phyloP scores from a whole-genome alignment of 2,888 invertebrate species.

The Caenorhabditis sp. region DNA sequence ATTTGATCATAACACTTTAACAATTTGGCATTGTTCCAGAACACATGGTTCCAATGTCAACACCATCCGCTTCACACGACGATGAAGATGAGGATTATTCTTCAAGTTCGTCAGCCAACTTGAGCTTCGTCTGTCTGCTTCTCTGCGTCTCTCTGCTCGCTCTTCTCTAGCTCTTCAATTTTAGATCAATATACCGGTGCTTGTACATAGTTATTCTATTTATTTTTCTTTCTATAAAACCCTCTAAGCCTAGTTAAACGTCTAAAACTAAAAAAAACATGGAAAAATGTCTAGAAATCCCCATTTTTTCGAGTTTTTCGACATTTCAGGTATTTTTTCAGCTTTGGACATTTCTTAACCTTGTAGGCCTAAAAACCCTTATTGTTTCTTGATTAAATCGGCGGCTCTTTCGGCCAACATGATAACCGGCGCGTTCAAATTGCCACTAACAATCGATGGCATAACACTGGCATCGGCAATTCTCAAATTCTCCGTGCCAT shows the following conservation, averaged over 20 bases:
- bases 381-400: constrained; percentile 73
- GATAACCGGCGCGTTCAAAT: constrained; percentile 76
- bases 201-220: not conserved
- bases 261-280: too few relatives aligned
- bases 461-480: constrained; percentile 84
- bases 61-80: not conserved
- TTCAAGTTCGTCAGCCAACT: not conserved
- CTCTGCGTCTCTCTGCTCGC: too few relatives aligned
- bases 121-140: too few relatives aligned
- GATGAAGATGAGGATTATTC: constrained; percentile 2
- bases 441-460: constrained; percentile 81
- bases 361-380: too few relatives aligned
- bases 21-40: not conserved
- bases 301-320: too few relatives aligned
- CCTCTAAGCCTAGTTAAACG: too few relatives aligned
- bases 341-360: too few relatives aligned
- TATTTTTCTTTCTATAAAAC: too few relatives aligned
- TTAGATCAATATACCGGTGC: not conserved
- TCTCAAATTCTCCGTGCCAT: constrained; percentile 54
- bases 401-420: constrained; percentile 75
- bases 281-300: too few relatives aligned
- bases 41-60: not conserved
- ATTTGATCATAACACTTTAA: too few relatives aligned
- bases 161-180: too few relatives aligned
- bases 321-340: too few relatives aligned